phyloP scores from a whole-genome alignment of 2,797 vertebrate species.

The Heterohyrax brucei region DNA sequence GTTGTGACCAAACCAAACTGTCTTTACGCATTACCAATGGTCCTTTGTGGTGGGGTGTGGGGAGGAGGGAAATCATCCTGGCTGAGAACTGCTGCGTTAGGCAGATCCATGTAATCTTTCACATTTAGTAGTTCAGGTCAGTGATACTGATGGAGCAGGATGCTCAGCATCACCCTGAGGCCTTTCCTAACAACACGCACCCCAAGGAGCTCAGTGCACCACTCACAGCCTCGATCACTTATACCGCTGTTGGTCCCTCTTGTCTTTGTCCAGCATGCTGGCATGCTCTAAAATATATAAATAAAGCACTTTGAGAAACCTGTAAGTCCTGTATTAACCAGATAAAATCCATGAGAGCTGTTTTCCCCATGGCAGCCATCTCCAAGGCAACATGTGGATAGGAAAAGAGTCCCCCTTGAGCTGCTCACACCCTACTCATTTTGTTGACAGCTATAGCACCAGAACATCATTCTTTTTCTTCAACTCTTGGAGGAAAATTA shows the following conservation, averaged over 20 bases:
- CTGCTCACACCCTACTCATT: background rate
- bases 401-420: background rate
- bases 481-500: background rate
- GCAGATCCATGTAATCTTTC: background rate
- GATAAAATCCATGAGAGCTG: background rate
- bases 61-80: background rate
- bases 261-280: background rate
- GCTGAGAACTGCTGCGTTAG: background rate
- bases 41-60: background rate
- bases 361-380: background rate
- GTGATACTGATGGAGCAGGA: background rate
- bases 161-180: background rate
- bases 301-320: conserved; percentile 35
- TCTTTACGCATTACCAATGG: background rate
- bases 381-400: background rate
- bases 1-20: background rate
- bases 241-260: background rate
- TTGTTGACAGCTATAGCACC: background rate
- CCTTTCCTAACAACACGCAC: background rate
- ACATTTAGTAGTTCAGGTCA: background rate
- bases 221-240: background rate
- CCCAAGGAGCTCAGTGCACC: background rate
- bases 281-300: background rate
- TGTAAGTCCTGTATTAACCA: background rate
- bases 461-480: conserved; percentile 5